A percentile compares a stretch with the other conserved stretches of the same genome.
phyloP scores from a whole-genome alignment of 1,140 invertebrate species.

The Drosophila parvula region DNA sequence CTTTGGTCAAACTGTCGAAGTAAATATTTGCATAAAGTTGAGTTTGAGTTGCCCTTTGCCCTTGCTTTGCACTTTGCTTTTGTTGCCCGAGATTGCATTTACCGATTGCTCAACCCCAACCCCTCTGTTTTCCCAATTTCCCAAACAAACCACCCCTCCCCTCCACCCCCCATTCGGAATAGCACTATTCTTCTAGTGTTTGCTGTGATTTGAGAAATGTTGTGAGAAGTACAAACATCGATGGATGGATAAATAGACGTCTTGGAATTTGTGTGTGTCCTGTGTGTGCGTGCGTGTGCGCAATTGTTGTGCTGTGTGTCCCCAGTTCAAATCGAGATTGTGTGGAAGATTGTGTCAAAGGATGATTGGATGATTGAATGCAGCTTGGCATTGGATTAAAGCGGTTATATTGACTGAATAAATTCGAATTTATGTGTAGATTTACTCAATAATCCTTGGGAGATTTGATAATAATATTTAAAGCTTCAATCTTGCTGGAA shows the following conservation, averaged over 20 bases:
- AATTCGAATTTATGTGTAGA: neutral
- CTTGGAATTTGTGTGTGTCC: conserved; percentile 2
- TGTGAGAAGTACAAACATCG: conserved; percentile 77
- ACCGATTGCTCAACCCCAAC: conserved; percentile 16
- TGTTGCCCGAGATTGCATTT: conserved; percentile 50
- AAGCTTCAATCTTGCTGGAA: neutral
- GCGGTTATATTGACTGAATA: conserved; percentile 4
- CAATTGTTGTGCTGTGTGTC: conserved; percentile 28
- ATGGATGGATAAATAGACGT: conserved; percentile 35
- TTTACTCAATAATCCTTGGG: neutral
- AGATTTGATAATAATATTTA: neutral
- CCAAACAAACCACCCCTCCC: conserved; percentile 3
- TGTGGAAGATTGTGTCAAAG: conserved; percentile 44
- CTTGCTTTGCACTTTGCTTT: conserved; percentile 15
- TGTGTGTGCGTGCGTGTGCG: conserved; percentile 18
- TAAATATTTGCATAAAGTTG: conserved; percentile 68
- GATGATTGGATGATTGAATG: conserved; percentile 45
- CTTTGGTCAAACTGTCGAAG: conserved; percentile 48
- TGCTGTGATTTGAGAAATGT: conserved; percentile 67
- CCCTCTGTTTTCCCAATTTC: conserved; percentile 24
- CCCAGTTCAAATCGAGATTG: conserved; percentile 35
- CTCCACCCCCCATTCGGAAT: neutral
- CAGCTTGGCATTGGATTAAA: conserved; percentile 12
- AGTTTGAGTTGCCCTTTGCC: conserved; percentile 35
- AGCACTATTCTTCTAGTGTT: conserved; percentile 50